Evolutionary conservation across 2,113 vertebrate genomes (phyloP), one percentile per base, ranked within the genome.

Genomic region (Urocitellus parryii): DNA sequence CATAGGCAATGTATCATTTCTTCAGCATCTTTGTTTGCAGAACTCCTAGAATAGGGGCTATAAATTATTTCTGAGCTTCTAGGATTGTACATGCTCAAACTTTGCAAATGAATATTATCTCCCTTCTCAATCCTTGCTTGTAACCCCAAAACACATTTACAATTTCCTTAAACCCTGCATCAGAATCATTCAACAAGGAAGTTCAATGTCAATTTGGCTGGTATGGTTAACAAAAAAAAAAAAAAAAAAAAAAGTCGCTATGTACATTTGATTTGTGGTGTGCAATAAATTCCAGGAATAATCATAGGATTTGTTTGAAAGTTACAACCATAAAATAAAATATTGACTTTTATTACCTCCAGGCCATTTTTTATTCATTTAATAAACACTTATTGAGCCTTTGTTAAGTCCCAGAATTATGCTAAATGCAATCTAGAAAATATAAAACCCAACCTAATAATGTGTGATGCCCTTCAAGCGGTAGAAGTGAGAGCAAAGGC

Each of bases 291-390:
- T 76, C 86, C 37, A 91, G 56, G 51, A 95, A 74, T 79, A 94
- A 91, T 78, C 74, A 94, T 22, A 88, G 68, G 70, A 73, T 91
- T 79, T 95, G n/a, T 83, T 94, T 83, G 61, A 91, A 88, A 85
- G 5, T 11, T 92, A 58, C 45, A 67, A 70, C 72, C 56, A 89
- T 68, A 90, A 89, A 91, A 93, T 91, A 24, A 42, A 90, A 77
- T 93, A 91, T 51, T 93, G 87, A 74, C 65, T 63, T 73, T 74
- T 42, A 17, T 37, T 88, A 65, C 81, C 51, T 77, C n/a, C 1
- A 13, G 16, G 12, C 32, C 13, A 65, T 65, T 97, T 91, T 96
- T 82, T 79, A 90, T 67, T 32, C 0, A 58, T 65, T 91, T 76
- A 85, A n/a, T 88, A 78, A 83, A 42, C 14, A 94, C 88, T 81